Evolutionary conservation across 1,140 invertebrate genomes (phyloP).

Genomic region (Amyelois transitella): DNA sequence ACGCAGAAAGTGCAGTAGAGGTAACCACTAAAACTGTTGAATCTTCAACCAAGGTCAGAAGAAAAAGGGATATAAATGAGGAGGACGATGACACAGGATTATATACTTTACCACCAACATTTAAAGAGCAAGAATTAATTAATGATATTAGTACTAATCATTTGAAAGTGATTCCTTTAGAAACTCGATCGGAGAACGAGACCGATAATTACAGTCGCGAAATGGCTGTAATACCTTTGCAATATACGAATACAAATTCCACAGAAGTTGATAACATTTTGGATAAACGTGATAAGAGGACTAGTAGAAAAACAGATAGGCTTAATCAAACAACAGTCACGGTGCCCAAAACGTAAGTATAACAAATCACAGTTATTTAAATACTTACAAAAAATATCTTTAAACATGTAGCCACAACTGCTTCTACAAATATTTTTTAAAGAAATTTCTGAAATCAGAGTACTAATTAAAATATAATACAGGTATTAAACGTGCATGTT

Average conservation of each 20-base stretch:
- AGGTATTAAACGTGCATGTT: too few relatives aligned
- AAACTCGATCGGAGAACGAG: conserved; percentile 20
- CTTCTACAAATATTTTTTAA: background rate
- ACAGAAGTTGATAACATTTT: conserved; percentile 51
- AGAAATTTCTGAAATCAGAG: too few relatives aligned
- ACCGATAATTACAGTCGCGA: conserved; percentile 28
- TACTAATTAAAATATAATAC: background rate
- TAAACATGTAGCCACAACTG: too few relatives aligned
- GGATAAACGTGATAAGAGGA: conserved; percentile 68
- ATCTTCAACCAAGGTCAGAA: conserved; percentile 17
- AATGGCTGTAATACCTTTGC: conserved; percentile 47
- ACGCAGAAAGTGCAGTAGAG: conserved; percentile 19
- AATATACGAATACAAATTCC: conserved; percentile 53
- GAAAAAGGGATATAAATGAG: conserved; percentile 39
- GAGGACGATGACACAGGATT: conserved; percentile 44
- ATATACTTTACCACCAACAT: conserved; percentile 25
- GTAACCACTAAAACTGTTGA: conserved; percentile 6
- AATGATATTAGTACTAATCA: conserved; percentile 37
- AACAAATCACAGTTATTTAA: background rate
- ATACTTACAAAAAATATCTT: background rate
- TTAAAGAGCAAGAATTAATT: conserved; percentile 20
- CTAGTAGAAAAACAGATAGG: conserved; percentile 71
- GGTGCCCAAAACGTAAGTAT: conserved; percentile 68
- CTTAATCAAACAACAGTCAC: conserved; percentile 71
- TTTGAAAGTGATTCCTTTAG: conserved; percentile 55